These are phyloP conservation scores for Silurus aristotelis DNA, from an alignment of 2,797 vertebrate genomes.

Conservation along the genomic window DNA sequence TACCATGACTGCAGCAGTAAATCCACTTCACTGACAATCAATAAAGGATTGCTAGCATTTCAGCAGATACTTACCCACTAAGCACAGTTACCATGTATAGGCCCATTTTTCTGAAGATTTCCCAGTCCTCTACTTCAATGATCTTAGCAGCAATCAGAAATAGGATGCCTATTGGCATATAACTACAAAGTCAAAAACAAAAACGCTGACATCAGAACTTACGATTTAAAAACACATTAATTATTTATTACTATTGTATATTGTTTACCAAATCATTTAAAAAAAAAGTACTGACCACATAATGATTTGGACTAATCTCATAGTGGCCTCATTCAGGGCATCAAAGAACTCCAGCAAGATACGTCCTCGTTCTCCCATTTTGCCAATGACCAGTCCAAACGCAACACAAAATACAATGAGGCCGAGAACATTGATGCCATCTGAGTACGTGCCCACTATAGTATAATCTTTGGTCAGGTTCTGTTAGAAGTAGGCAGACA, in stretches of 20 bases:
- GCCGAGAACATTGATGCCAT: slow-evolving; percentile 93
- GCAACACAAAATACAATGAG: slow-evolving; percentile 94
- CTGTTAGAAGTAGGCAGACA: slow-evolving; percentile 66
- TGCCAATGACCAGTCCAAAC: slow-evolving; percentile 94
- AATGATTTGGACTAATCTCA: slow-evolving; percentile 95
- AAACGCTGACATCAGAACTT: background rate
- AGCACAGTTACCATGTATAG: slow-evolving; percentile 98
- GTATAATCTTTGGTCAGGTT: slow-evolving; percentile 90
- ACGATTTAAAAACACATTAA: background rate
- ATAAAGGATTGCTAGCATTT: slow-evolving; percentile 33
- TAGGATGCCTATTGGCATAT: slow-evolving; percentile 94
- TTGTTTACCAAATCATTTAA: background rate
- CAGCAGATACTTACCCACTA: slow-evolving; percentile 82
- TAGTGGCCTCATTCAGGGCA: slow-evolving; percentile 93
- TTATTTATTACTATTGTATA: background rate
- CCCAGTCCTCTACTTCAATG: slow-evolving; percentile 97
- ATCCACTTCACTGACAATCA: slow-evolving; percentile 56
- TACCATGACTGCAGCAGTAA: slow-evolving; percentile 67
- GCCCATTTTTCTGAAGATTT: slow-evolving; percentile 95
- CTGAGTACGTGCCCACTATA: slow-evolving; percentile 83
- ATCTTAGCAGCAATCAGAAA: slow-evolving; percentile 98
- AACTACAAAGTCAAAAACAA: slow-evolving; percentile 75
- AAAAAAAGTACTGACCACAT: slow-evolving; percentile 85
- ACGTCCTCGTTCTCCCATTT: slow-evolving; percentile 95
- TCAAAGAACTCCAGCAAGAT: slow-evolving; percentile 95